These are phyloP conservation scores for Rotaria socialis DNA, from an alignment of 2,888 invertebrate genomes.

Conservation along the genomic window DNA sequence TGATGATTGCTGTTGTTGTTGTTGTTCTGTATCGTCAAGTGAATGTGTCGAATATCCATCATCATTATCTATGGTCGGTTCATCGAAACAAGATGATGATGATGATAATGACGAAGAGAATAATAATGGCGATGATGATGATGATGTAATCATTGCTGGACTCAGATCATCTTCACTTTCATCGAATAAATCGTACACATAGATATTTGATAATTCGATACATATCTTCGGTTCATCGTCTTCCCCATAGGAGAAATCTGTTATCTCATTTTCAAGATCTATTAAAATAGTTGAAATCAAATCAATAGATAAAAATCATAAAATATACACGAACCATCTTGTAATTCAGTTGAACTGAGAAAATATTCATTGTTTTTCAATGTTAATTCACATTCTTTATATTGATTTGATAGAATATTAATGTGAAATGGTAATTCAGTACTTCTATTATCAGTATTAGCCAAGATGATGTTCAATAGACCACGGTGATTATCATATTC, in stretches of 20 bases:
- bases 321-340: not conserved
- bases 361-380: not conserved
- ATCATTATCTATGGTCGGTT: not conserved
- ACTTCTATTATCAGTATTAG: not conserved
- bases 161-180: conserved; percentile 6
- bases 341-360: not conserved
- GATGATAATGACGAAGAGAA: not conserved
- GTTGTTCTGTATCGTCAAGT: not conserved
- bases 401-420: not conserved
- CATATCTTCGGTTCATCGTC: not conserved
- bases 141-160: not conserved
- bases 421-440: not conserved
- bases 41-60: conserved; percentile 19
- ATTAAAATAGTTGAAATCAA: not conserved
- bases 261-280: conserved; percentile 13
- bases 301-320: not conserved
- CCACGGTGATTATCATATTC: not conserved
- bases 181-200: not conserved
- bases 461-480: not conserved
- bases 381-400: not conserved
- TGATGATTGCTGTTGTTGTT: not conserved
- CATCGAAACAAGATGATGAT: conserved; percentile 5
- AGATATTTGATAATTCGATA: conserved; percentile 15
- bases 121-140: not conserved
- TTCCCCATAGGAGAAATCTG: not conserved